These are phyloP conservation scores for Lydus trimaculatus DNA, from an alignment of 2,888 invertebrate species.

Conservation along the genomic window DNA sequence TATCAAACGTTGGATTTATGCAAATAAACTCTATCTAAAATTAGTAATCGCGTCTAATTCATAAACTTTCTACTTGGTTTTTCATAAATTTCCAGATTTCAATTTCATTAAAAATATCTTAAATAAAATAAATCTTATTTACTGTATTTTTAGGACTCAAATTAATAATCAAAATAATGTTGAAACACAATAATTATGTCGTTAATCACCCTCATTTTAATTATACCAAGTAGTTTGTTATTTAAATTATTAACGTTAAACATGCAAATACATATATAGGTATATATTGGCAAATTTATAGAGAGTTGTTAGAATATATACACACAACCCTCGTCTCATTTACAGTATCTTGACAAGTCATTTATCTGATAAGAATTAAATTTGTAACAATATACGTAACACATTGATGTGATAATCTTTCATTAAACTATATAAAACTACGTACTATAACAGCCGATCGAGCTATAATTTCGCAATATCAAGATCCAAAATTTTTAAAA, in stretches of 20 bases:
- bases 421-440: conserved; percentile 6
- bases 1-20: background rate
- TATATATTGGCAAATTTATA: background rate
- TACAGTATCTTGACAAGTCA: background rate
- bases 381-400: background rate
- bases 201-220: conserved; percentile 23
- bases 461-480: background rate
- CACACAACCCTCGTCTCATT: background rate
- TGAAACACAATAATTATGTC: conserved; percentile 26
- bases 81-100: background rate
- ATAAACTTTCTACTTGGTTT: background rate
- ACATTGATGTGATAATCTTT: conserved; percentile 3
- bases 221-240: conserved; percentile 21
- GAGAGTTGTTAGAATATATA: background rate
- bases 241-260: conserved; percentile 18
- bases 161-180: conserved; percentile 17
- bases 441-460: background rate
- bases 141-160: background rate
- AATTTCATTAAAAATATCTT: background rate
- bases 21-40: conserved; percentile 4
- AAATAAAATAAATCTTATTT: conserved; percentile 5
- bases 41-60: background rate
- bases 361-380: background rate
- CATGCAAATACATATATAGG: no score
- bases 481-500: background rate